Evolutionary conservation across 2,797 vertebrate species (phyloP).

Genomic region (Xiphorhynchus erythropygius): DNA sequence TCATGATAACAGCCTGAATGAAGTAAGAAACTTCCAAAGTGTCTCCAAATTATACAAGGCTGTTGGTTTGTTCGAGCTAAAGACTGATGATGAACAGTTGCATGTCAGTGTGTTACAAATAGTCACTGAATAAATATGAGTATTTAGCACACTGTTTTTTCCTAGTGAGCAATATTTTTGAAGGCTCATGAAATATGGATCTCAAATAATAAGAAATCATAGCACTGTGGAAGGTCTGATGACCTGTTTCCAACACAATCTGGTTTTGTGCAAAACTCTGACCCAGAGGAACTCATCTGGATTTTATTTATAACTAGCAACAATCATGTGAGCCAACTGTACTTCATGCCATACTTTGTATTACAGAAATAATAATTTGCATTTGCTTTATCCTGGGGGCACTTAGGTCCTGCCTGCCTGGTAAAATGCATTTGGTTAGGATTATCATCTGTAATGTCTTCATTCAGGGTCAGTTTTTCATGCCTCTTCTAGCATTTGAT

Average conservation of each 20-base stretch:
- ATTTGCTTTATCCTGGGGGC: background rate
- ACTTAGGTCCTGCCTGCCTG: background rate
- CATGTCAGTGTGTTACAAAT: background rate
- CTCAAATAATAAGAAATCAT: background rate
- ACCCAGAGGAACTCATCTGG: background rate
- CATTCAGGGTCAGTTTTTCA: background rate
- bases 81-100: rapidly evolving
- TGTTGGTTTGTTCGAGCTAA: background rate
- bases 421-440: background rate
- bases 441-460: background rate
- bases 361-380: background rate
- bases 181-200: background rate
- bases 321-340: background rate
- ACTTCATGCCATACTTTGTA: background rate
- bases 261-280: background rate
- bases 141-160: background rate
- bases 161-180: background rate
- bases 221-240: background rate
- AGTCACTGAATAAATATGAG: background rate
- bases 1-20: background rate
- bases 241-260: background rate
- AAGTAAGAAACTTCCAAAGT: background rate
- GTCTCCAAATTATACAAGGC: background rate
- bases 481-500: background rate
- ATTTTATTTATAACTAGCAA: background rate